Evolutionary conservation across 2,797 vertebrate genomes (phyloP).

Genomic region (Lindbergichthys nudifrons): DNA sequence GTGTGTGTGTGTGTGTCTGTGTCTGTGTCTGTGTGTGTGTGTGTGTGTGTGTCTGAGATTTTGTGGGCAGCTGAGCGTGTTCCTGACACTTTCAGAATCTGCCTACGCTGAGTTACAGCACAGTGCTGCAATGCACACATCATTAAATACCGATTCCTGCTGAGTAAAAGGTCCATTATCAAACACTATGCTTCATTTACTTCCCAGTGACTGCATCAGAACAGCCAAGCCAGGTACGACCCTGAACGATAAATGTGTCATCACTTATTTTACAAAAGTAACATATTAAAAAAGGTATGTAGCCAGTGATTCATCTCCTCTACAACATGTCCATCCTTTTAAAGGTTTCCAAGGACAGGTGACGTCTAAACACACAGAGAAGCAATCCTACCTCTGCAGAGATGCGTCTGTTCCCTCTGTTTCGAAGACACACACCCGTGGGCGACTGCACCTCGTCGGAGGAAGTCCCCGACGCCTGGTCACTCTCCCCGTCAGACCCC

Average conservation of each 20-base stretch:
- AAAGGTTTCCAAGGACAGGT: neutral
- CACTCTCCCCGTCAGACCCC: slow-evolving; percentile 97
- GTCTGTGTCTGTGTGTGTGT: neutral
- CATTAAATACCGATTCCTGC: slow-evolving; percentile 1
- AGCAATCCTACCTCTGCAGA: slow-evolving; percentile 91
- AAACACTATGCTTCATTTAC: neutral
- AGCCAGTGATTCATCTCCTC: slow-evolving; percentile 38
- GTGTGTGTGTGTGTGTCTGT: neutral
- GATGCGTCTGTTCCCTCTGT: slow-evolving; percentile 93
- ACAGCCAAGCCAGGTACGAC: neutral
- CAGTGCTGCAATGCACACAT: slow-evolving; percentile 11
- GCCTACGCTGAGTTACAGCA: slow-evolving; percentile 29
- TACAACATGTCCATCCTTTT: neutral
- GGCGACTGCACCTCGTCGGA: slow-evolving; percentile 97
- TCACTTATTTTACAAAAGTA: slow-evolving; percentile 12
- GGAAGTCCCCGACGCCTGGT: slow-evolving; percentile 96
- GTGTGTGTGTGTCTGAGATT: slow-evolving; percentile 1
- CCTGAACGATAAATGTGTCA: neutral
- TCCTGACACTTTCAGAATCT: slow-evolving; percentile 14
- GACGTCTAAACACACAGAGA: neutral
- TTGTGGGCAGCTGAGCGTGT: slow-evolving; percentile 38
- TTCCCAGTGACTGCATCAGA: slow-evolving; percentile 18
- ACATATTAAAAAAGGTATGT: slow-evolving; percentile 14
- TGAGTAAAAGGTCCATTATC: neutral
- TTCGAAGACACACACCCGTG: slow-evolving; percentile 94